phyloP scores from a whole-genome alignment of 2,888 invertebrate species.

The Xylocampa areola region DNA sequence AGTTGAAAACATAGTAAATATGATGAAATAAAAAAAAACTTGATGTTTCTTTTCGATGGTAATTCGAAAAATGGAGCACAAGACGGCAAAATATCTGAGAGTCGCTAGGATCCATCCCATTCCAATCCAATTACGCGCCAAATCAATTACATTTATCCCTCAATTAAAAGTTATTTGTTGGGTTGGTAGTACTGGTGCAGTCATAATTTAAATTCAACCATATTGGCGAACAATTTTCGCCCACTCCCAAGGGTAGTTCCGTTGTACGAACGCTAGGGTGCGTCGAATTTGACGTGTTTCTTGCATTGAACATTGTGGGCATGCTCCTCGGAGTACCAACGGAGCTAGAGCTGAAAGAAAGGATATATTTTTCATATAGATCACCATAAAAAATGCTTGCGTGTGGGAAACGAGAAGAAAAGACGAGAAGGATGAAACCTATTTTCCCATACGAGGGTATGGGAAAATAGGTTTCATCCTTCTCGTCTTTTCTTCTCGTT shows the following conservation, averaged over 20 bases:
- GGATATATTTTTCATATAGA: not conserved
- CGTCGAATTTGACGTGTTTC: conserved; percentile 93
- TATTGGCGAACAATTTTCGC: conserved; percentile 92
- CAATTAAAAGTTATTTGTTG: conserved; percentile 26
- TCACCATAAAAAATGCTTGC: too few relatives aligned
- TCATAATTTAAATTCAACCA: conserved; percentile 77
- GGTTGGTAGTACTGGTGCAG: conserved; percentile 19
- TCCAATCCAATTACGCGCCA: conserved; percentile 2
- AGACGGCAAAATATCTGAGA: too few relatives aligned
- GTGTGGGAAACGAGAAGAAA: too few relatives aligned
- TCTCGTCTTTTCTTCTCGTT: too few relatives aligned
- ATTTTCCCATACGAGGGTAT: too few relatives aligned
- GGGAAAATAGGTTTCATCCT: too few relatives aligned
- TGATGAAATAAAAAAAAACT: too few relatives aligned
- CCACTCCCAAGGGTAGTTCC: conserved; percentile 94
- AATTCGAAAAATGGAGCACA: too few relatives aligned
- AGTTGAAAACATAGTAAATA: too few relatives aligned
- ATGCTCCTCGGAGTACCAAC: conserved; percentile 92
- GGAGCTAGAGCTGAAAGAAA: conserved; percentile 92
- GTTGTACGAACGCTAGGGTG: conserved; percentile 93
- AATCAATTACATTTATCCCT: conserved; percentile 25
- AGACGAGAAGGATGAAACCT: too few relatives aligned
- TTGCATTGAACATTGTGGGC: conserved; percentile 92
- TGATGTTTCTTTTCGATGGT: too few relatives aligned
- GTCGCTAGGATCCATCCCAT: not conserved